These are phyloP conservation scores for Drosophila macrospina DNA, from an alignment of 2,888 invertebrate species.

Conservation along the genomic window DNA sequence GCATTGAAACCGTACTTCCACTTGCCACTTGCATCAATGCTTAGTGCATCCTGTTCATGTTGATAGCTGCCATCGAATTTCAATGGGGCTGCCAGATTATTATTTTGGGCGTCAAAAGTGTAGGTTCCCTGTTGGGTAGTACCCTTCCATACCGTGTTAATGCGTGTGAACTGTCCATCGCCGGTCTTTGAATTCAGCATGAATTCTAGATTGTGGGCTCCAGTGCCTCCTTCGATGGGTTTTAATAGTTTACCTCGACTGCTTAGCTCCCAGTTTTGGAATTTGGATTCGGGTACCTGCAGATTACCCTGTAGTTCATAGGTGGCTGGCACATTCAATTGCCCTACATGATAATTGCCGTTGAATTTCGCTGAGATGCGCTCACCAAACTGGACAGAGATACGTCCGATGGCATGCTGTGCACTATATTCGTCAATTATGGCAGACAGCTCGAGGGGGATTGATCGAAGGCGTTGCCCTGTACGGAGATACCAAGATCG, in stretches of 20 bases:
- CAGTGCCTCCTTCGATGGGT: slow-evolving; percentile 65
- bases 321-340: slow-evolving; percentile 84
- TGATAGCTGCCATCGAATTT: slow-evolving; percentile 77
- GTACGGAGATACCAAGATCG: slow-evolving; percentile 43
- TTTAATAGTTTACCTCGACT: slow-evolving; percentile 82
- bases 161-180: slow-evolving; percentile 61
- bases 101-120: slow-evolving; percentile 63
- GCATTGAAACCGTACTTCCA: slow-evolving; percentile 61
- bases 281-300: slow-evolving; percentile 87
- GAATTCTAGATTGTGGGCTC: slow-evolving; percentile 64
- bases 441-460: slow-evolving; percentile 79
- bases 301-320: slow-evolving; percentile 86
- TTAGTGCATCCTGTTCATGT: slow-evolving; percentile 60
- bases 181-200: slow-evolving; percentile 63
- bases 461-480: slow-evolving; percentile 82
- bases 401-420: slow-evolving; percentile 83
- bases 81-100: slow-evolving; percentile 65
- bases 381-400: slow-evolving; percentile 86
- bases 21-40: slow-evolving; percentile 56
- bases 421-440: slow-evolving; percentile 76
- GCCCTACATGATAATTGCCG: slow-evolving; percentile 85
- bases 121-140: slow-evolving; percentile 71
- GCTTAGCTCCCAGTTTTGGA: slow-evolving; percentile 84
- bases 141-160: slow-evolving; percentile 68
- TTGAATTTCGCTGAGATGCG: slow-evolving; percentile 84